These are phyloP conservation scores for Cranoglanis bouderius DNA, from an alignment of 2,113 vertebrate species.

Conservation along the genomic window DNA sequence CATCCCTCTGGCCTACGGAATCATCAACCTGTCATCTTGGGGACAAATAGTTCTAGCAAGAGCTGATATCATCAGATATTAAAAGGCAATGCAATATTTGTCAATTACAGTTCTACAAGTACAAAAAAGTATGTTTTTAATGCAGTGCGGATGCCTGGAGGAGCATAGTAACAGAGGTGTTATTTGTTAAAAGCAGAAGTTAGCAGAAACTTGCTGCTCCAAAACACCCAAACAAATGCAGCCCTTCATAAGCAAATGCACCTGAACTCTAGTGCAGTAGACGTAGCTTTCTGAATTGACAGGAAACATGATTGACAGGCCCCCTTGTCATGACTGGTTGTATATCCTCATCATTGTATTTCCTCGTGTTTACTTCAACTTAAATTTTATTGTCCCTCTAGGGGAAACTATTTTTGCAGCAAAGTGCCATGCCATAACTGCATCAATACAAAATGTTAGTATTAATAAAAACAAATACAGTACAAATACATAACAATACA, in stretches of 20 bases:
- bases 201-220: neutral
- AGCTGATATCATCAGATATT: conserved; percentile 10
- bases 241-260: neutral
- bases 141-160: neutral
- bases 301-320: neutral
- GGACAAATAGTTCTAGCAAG: conserved; percentile 11
- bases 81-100: conserved; percentile 16
- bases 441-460: no score
- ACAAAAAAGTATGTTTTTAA: neutral
- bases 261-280: neutral
- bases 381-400: no score
- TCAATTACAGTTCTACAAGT: neutral
- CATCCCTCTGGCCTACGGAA: conserved; percentile 18
- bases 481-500: no score
- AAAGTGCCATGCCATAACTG: no score
- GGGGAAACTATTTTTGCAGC: no score
- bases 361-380: neutral
- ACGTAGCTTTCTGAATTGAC: neutral
- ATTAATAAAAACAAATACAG: no score
- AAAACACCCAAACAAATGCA: neutral
- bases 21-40: conserved; percentile 25
- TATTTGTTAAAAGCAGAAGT: neutral
- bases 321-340: neutral
- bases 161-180: neutral
- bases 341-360: no score